These are phyloP conservation scores for Hirtodrosophila cameraria DNA, from an alignment of 2,888 invertebrate genomes.

Conservation along the genomic window DNA sequence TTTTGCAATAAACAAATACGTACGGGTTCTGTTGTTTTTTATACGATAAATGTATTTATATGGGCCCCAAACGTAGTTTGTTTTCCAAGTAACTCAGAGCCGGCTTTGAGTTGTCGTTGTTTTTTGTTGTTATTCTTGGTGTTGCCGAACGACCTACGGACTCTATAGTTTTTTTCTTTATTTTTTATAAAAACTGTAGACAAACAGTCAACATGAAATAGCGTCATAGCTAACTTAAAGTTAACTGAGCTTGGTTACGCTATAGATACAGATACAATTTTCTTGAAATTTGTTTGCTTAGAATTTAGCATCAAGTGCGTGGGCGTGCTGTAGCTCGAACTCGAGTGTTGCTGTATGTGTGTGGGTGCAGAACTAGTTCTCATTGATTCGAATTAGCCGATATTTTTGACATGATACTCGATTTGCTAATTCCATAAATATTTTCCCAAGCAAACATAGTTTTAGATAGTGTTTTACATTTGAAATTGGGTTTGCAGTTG, in stretches of 20 bases:
- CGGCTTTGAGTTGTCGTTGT: conserved; percentile 55
- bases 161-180: conserved; percentile 9
- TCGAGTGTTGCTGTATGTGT: too few species aligned
- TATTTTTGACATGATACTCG: conserved; percentile 9
- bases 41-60: conserved; percentile 16
- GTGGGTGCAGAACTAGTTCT: conserved; percentile 49
- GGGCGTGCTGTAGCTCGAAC: conserved; percentile 35
- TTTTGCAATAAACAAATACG: conserved; percentile 74
- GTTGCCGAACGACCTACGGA: conserved; percentile 72
- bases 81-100: conserved; percentile 75
- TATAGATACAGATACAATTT: conserved; percentile 23
- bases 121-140: conserved; percentile 20
- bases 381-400: conserved; percentile 28
- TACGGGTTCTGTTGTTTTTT: conserved; percentile 51
- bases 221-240: conserved; percentile 61
- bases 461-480: conserved; percentile 21
- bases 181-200: conserved; percentile 50
- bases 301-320: conserved; percentile 41
- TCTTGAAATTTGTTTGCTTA: conserved; percentile 38
- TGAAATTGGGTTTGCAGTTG: conserved; percentile 5
- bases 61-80: conserved; percentile 55
- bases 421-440: conserved; percentile 9
- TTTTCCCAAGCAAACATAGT: conserved; percentile 27
- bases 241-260: conserved; percentile 16
- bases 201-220: conserved; percentile 65